Base-by-base conservation (phyloP, 2,888 invertebrate species). In the Lampropteryx suffumata region DNA sequence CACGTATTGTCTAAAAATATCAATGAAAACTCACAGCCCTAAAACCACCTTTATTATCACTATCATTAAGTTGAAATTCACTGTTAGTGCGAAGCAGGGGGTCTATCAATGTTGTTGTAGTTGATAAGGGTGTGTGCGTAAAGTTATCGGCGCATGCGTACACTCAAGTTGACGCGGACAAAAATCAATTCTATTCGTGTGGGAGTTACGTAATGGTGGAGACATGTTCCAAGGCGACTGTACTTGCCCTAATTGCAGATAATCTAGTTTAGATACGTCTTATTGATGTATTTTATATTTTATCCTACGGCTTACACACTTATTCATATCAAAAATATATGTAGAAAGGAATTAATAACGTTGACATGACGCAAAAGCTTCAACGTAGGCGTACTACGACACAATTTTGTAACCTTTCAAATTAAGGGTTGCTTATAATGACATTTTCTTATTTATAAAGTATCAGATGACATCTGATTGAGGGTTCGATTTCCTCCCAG, bases 1-100 rank as follows among this genome's bases (percentile, higher is more conserved):
- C 69, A 76, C 71, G 82, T 84, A 85, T 79, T 75, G 76, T 87
- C 89, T 90, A 88, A 88, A 89, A 89, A 89, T 89, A 88, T 67
- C 77, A 77, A 68, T 59, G 43, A 45, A n/a, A 36, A 50, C 33
- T 39, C 11, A 6, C 21, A 39, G 12, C 9, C 3, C 28, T 2
- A 61, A 68, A 50, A 8, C 44, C 11, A 33, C 61, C 67, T 55
- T 55, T 74, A 71, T 36, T 0, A 0, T 0, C 1, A 3, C 9
- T 0, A 0, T 0, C 0, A 6, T 68, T 73, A 24, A 55, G 68
- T 67, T 42, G 44, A 56, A 57, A 68, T 57, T 76, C 14, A 24
- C 17, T 60, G 52, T 43, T 7, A 13, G 21, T 35, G 39, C 32
- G 42, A 50, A 48, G 49, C 28, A 53, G 55, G 56, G 63, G 64